Percentiles rank a stretch among this genome's conserved stretches.
Conservation (phyloP, 2,888 invertebrate species). For the Chymomyza fuscimana region DNA sequence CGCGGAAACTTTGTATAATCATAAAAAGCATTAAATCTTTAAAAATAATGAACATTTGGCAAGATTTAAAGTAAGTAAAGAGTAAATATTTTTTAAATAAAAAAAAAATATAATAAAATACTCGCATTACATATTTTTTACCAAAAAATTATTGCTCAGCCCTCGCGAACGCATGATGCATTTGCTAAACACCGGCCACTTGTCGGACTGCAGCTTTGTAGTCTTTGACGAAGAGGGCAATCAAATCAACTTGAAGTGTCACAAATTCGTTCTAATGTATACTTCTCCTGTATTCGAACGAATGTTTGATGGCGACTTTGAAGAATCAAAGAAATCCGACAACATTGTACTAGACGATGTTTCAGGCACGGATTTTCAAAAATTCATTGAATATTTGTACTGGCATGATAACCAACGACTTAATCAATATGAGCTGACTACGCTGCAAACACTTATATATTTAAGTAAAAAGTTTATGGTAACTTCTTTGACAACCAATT, state of each 20-base stretch:
- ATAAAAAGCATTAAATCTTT: too few species aligned
- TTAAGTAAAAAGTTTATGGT: slow-evolving; percentile 53
- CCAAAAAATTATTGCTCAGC: slow-evolving; percentile 1
- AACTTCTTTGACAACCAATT: slow-evolving; percentile 29
- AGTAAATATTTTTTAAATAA: background rate
- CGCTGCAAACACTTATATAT: slow-evolving; percentile 44
- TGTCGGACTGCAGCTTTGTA: slow-evolving; percentile 52
- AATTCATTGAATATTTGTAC: slow-evolving; percentile 49
- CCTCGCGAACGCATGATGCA: slow-evolving; percentile 47
- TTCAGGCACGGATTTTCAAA: slow-evolving; percentile 39
- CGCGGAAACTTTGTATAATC: background rate
- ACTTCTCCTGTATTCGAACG: slow-evolving; percentile 52
- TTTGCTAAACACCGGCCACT: slow-evolving; percentile 42
- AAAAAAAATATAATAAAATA: too few species aligned
- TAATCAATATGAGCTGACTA: slow-evolving; percentile 31
- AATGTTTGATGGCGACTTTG: slow-evolving; percentile 51
- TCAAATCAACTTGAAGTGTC: slow-evolving; percentile 41
- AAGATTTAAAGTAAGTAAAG: background rate
- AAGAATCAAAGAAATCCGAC: slow-evolving; percentile 38
- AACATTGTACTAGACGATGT: slow-evolving; percentile 54
- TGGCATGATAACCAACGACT: slow-evolving; percentile 39
- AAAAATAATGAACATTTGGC: background rate
- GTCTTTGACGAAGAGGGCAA: slow-evolving; percentile 35
- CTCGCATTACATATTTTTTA: background rate
- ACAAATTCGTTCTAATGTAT: slow-evolving; percentile 51